Conservation (phyloP, 2,113 vertebrate genomes). For the Cyanoderma ruficeps region DNA sequence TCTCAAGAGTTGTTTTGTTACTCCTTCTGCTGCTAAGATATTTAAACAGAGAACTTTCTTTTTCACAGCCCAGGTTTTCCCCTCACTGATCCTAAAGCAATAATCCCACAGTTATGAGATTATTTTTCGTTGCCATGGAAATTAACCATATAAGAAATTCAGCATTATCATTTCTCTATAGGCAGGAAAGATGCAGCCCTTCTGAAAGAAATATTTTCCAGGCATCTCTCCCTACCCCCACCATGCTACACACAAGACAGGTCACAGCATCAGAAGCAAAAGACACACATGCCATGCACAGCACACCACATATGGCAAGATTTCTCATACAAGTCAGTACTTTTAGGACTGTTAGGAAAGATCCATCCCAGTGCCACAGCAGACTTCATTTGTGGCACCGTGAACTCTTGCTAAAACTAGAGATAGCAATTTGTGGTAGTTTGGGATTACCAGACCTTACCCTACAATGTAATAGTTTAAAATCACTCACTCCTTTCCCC, state of each 20-base stretch:
- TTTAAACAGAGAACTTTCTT: neutral
- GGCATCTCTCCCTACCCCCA: neutral
- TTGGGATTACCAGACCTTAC: neutral
- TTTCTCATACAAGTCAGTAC: neutral
- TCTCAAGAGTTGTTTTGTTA: neutral
- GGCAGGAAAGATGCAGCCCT: neutral
- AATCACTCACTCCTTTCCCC: neutral
- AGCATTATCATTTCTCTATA: neutral
- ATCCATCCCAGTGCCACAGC: neutral
- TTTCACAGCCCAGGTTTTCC: neutral
- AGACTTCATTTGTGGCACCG: neutral
- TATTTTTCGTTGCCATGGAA: constrained; percentile 52
- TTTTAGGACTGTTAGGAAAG: neutral
- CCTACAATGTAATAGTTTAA: neutral
- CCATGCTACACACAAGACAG: neutral
- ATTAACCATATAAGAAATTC: neutral
- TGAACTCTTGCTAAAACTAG: neutral
- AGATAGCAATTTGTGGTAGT: neutral
- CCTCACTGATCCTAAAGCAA: constrained; percentile 38
- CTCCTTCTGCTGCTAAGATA: neutral
- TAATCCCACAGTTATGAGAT: constrained; percentile 57
- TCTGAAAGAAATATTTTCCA: neutral
- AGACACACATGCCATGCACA: fast-evolving
- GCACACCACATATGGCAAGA: neutral
- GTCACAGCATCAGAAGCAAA: neutral